phyloP scores from a whole-genome alignment of 2,888 invertebrate species.

The Drosophila pseudotalamancana region DNA sequence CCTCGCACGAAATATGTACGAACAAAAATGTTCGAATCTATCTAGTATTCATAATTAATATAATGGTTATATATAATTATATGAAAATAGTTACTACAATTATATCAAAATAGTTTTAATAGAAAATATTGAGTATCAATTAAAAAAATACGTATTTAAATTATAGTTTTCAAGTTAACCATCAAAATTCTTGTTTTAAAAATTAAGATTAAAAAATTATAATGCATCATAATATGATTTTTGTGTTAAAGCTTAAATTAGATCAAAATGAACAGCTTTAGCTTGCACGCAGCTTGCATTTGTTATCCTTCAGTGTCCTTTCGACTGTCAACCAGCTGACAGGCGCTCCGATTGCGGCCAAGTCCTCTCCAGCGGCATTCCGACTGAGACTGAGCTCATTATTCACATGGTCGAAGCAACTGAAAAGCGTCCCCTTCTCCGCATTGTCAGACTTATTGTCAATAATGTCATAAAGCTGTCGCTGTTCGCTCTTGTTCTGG shows the following conservation, averaged over 20 bases:
- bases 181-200: no score
- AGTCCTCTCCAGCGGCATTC: conserved; percentile 6
- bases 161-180: no score
- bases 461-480: conserved; percentile 26
- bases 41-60: no score
- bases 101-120: no score
- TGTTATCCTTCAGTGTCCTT: conserved; percentile 12
- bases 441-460: conserved; percentile 9
- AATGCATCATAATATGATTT: no score
- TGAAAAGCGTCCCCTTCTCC: not conserved
- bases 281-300: not conserved
- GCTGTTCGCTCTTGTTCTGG: conserved; percentile 6
- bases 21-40: no score
- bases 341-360: conserved; percentile 13
- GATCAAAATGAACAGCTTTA: conserved; percentile 8
- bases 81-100: no score
- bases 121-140: no score
- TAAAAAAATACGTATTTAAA: no score
- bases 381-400: conserved; percentile 42
- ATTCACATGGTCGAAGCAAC: conserved; percentile 8
- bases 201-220: no score
- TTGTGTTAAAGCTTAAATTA: not conserved
- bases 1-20: no score
- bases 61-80: no score
- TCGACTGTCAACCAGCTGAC: conserved; percentile 30